Conservation (phyloP, 2,888 invertebrate genomes). For the Lithosia quadra region DNA sequence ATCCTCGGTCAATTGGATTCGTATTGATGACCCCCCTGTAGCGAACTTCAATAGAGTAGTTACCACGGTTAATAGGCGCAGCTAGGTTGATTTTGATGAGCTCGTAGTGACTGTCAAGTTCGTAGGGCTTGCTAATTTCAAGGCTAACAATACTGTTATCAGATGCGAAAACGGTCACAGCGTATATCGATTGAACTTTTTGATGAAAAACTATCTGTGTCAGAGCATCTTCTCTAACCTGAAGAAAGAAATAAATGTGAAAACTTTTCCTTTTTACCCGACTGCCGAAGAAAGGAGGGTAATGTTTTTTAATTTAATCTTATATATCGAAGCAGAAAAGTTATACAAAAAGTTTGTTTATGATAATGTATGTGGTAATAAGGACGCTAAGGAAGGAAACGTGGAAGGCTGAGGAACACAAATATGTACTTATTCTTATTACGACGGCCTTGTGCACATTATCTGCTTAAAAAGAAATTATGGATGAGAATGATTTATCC, state of each 20-base stretch:
- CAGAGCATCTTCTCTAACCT: slow-evolving; percentile 67
- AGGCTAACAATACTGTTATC: slow-evolving; percentile 59
- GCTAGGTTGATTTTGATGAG: slow-evolving; percentile 71
- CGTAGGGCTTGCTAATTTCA: slow-evolving; percentile 58
- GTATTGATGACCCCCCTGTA: slow-evolving; percentile 72
- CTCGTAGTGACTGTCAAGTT: slow-evolving; percentile 70
- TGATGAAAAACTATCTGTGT: slow-evolving; percentile 78
- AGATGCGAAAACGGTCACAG: slow-evolving; percentile 59
- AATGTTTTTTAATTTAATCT: too few species aligned
- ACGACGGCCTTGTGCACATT: too few species aligned
- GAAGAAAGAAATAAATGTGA: slow-evolving; percentile 5
- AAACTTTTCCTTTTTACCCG: too few species aligned
- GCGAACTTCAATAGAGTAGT: slow-evolving; percentile 67
- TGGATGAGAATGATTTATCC: background rate
- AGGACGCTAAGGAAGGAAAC: too few species aligned
- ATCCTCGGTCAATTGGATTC: slow-evolving; percentile 78
- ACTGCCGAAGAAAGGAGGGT: too few species aligned
- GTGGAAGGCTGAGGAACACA: too few species aligned
- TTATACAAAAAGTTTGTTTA: too few species aligned
- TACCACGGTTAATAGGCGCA: slow-evolving; percentile 59
- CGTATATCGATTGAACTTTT: slow-evolving; percentile 69
- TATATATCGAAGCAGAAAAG: too few species aligned
- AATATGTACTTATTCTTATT: too few species aligned
- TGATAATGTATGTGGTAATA: too few species aligned
- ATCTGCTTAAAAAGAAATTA: too few species aligned